These are phyloP conservation scores for Xenopus petersii DNA, from an alignment of 2,797 vertebrate genomes.

Conservation along the genomic window DNA sequence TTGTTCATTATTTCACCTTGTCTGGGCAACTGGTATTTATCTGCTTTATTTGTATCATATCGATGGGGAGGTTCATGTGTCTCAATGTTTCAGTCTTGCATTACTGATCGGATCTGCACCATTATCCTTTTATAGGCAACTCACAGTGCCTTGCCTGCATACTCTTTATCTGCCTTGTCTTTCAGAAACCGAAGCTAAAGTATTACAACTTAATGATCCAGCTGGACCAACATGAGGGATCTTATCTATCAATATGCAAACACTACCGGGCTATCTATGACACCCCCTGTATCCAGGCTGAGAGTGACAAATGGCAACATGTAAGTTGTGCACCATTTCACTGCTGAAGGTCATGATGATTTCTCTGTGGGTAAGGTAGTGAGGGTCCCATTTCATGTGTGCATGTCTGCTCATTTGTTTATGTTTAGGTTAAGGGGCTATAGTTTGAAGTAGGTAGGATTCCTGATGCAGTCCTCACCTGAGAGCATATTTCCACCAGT, in stretches of 20 bases:
- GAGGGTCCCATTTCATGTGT: too few species aligned
- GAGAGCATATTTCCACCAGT: too few species aligned
- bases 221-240: constrained; percentile 94
- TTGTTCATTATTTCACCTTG: neutral
- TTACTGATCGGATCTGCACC: too few species aligned
- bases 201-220: constrained; percentile 99
- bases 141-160: too few species aligned
- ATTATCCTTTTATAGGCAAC: too few species aligned
- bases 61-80: neutral
- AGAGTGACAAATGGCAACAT: constrained; percentile 96
- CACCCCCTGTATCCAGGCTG: constrained; percentile 93
- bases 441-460: too few species aligned
- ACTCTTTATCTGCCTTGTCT: constrained; percentile 15
- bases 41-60: neutral
- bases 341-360: too few species aligned
- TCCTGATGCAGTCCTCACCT: too few species aligned
- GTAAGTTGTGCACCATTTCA: constrained; percentile 59
- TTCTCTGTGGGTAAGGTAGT: too few species aligned
- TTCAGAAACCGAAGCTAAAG: constrained; percentile 91
- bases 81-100: neutral
- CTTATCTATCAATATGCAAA: constrained; percentile 96
- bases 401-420: too few species aligned
- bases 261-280: constrained; percentile 98
- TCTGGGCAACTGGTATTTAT: neutral
- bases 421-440: too few species aligned